Base-by-base conservation (phyloP, 2,113 vertebrate species). In the Rhinopomastus cyanomelas region DNA sequence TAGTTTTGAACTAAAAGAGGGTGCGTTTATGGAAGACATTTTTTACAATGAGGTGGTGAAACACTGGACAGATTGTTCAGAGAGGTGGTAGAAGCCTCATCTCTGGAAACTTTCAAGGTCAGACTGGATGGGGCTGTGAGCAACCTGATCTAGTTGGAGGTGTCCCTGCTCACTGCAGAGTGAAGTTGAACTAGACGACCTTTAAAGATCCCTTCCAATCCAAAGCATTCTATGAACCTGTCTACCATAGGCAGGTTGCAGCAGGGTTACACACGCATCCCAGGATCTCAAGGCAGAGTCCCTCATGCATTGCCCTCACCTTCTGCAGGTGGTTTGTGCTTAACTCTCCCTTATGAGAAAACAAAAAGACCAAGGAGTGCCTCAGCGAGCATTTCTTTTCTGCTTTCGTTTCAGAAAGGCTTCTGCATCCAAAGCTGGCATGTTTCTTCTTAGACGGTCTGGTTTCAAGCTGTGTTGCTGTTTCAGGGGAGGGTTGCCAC, bases 221-320 rank as follows among this genome's bases (percentile, higher is more conserved):
- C 39, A 42, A 11, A 42, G 39, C 39, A 42, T 42, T 42, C 39
- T 42, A 42, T 12, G 39, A 42, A 15, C 15, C 30, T 62, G 48
- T 51, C 29, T 46, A 51, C 60, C 9, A 4, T 4, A 11, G 68
- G 16, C 48, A 42, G 14, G 15, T 67, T 62, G 48, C 32, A 53
- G 13, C 26, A 34, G 19, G 48, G 68, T 48, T 86, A 34, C 34
- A 13, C 0, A 0, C 18, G 11, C 10, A 6, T 27, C 62, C 39
- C 25, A 8, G 23, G 57, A 51, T 48, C 12, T 9, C 25, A 49
- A 25, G 46, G 49, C 51, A 57, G 72, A 32, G 29, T 29, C 77
- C 19, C 17, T 60, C 18, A 7, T 21, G 23, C 39, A 1, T 30
- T 32, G 22, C 11, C 52, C 30, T 60, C 22, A 22, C 18, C 19